Conservation (phyloP, 2,113 vertebrate species). For the Pachycephala philippinensis region DNA sequence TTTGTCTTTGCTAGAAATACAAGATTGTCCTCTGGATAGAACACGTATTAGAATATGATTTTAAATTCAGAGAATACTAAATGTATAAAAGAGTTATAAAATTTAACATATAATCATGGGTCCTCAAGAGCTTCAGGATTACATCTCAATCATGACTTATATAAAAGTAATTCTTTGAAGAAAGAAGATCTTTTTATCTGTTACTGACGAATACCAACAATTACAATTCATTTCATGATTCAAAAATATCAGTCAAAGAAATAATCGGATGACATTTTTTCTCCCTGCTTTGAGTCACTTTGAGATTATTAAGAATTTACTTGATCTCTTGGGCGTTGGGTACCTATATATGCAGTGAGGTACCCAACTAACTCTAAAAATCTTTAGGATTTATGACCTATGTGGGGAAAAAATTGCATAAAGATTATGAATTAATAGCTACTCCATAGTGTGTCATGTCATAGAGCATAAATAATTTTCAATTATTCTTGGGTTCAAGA, state of each 20-base stretch:
- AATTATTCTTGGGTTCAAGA: background rate
- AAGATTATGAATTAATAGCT: background rate
- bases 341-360: background rate
- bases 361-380: background rate
- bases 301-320: background rate
- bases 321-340: background rate
- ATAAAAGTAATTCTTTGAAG: background rate
- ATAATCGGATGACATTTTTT: background rate
- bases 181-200: background rate
- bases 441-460: background rate
- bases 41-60: background rate
- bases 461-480: background rate
- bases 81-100: background rate
- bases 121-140: background rate
- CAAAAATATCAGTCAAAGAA: background rate
- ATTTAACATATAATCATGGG: background rate
- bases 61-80: background rate
- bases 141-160: background rate
- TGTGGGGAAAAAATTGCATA: background rate
- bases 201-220: background rate
- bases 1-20: background rate
- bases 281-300: background rate
- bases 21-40: background rate
- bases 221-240: background rate
- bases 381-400: background rate